phyloP scores from a whole-genome alignment of 2,797 vertebrate species.

The Apogon talboti region DNA sequence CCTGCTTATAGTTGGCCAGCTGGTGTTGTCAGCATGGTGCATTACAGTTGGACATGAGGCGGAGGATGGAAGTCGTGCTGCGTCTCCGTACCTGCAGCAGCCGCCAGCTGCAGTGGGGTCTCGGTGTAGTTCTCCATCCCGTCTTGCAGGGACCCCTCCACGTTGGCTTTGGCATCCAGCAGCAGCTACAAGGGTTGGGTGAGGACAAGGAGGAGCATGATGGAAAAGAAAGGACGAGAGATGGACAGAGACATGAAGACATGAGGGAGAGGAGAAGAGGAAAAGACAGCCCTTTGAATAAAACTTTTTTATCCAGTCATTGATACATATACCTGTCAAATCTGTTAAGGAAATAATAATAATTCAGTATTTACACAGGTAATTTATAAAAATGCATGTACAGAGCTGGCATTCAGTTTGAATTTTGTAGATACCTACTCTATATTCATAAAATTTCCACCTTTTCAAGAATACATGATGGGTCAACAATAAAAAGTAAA shows the following conservation, averaged over 20 bases:
- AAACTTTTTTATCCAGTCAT: slow-evolving; percentile 3
- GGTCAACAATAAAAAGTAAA: too few relatives aligned
- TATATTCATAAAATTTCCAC: too few relatives aligned
- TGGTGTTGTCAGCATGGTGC: slow-evolving; percentile 37
- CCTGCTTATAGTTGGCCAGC: slow-evolving; percentile 41
- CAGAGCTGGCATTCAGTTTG: not conserved
- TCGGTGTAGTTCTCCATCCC: slow-evolving; percentile 98
- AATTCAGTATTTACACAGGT: not conserved
- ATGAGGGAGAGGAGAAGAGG: slow-evolving; percentile 11
- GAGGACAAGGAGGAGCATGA: slow-evolving; percentile 1
- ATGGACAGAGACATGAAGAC: not conserved
- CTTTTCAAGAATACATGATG: too few relatives aligned
- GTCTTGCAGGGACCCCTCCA: slow-evolving; percentile 94
- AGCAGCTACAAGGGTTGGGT: slow-evolving; percentile 85
- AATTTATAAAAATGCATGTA: not conserved
- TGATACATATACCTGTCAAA: slow-evolving; percentile 1
- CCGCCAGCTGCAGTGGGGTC: slow-evolving; percentile 95
- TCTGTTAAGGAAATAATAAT: not conserved
- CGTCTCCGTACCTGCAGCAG: slow-evolving; percentile 90
- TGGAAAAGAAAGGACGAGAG: slow-evolving; percentile 8
- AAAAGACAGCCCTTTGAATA: slow-evolving; percentile 6
- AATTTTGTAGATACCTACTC: too few relatives aligned
- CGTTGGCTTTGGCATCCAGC: slow-evolving; percentile 94
- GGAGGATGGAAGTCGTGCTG: slow-evolving; percentile 25
- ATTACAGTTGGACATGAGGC: slow-evolving; percentile 36